Percentiles rank a stretch among this genome's conserved stretches.
Conservation (phyloP, 2,113 vertebrate species). For the Rhea americana region DNA sequence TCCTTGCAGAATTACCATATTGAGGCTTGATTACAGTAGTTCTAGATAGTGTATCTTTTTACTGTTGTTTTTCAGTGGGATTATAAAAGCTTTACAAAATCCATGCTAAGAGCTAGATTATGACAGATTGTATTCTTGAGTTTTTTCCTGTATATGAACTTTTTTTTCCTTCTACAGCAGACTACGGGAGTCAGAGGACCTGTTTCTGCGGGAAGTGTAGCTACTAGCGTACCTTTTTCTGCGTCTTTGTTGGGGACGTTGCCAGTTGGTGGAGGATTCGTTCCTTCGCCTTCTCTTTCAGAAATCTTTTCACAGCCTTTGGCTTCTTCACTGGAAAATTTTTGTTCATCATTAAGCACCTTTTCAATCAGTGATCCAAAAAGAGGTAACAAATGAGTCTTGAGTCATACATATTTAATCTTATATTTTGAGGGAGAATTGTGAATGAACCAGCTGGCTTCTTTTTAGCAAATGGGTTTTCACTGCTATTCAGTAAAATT, state of each 20-base stretch:
- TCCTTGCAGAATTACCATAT: not conserved
- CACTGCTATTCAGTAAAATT: not conserved
- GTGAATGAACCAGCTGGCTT: not conserved
- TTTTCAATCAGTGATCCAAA: constrained; percentile 86
- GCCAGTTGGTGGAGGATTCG: constrained; percentile 75
- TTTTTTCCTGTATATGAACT: not conserved
- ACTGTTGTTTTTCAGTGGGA: not conserved
- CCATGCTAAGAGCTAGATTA: not conserved
- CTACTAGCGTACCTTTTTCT: constrained; percentile 78
- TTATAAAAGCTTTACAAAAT: not conserved
- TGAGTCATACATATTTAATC: not conserved
- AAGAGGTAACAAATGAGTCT: constrained; percentile 78
- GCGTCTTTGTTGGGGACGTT: constrained; percentile 79
- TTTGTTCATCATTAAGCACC: constrained; percentile 84
- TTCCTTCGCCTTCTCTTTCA: constrained; percentile 74
- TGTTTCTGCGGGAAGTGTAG: constrained; percentile 77
- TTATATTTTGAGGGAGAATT: not conserved
- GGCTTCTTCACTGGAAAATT: constrained; percentile 82
- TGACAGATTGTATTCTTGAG: not conserved
- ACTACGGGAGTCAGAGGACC: constrained; percentile 70
- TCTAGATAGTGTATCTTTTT: not conserved
- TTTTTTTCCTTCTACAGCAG: constrained; percentile 42
- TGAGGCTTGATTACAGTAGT: not conserved
- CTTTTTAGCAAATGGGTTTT: not conserved
- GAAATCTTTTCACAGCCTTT: constrained; percentile 79